These are phyloP conservation scores for Peromyscus aztecus DNA, from an alignment of 2,797 vertebrate species.

Conservation along the genomic window DNA sequence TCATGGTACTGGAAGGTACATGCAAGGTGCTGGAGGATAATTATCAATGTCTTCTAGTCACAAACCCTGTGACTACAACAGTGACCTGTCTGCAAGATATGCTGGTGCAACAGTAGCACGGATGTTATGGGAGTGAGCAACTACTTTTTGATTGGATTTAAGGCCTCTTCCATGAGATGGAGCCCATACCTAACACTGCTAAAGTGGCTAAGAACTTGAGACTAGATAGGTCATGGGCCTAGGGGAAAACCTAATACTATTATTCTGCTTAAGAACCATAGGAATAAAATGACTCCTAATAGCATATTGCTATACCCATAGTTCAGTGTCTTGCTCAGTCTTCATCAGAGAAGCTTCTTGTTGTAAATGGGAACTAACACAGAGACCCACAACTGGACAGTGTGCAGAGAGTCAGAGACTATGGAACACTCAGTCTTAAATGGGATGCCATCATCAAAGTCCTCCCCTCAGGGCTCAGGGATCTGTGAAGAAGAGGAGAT, in stretches of 20 bases:
- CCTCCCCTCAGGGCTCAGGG: neutral
- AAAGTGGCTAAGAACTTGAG: neutral
- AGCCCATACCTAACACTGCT: neutral
- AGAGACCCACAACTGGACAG: neutral
- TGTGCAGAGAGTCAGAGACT: neutral
- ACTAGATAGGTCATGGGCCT: neutral
- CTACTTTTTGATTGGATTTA: neutral
- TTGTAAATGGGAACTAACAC: neutral
- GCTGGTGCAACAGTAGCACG: neutral
- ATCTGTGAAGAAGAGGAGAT: neutral
- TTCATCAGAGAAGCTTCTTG: neutral
- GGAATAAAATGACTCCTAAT: neutral
- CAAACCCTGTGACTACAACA: neutral
- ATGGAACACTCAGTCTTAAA: neutral
- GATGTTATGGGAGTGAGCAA: no score
- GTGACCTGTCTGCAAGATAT: neutral
- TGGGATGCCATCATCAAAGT: neutral
- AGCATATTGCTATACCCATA: neutral
- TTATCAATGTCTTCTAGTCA: neutral
- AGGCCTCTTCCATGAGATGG: neutral
- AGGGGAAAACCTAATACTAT: neutral
- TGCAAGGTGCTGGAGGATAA: neutral
- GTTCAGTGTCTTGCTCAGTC: neutral
- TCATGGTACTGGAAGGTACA: neutral
- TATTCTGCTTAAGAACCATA: neutral